phyloP scores from a whole-genome alignment of 1,140 invertebrate genomes.

The Temnothorax nylanderi region DNA sequence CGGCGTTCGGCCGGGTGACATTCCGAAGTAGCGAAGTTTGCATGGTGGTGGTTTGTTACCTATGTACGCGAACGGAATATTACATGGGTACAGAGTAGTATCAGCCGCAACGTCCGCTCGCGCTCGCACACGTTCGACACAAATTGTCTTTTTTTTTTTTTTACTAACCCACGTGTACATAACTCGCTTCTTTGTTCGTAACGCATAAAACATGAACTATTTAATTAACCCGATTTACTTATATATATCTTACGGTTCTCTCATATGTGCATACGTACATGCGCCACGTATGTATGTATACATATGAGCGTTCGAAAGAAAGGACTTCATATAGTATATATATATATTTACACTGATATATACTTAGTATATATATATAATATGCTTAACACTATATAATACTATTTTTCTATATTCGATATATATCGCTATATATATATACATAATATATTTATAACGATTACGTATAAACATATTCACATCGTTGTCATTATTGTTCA shows the following conservation, averaged over 20 bases:
- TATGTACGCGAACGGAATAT: not conserved
- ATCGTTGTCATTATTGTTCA: slow-evolving; percentile 72
- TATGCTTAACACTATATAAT: slow-evolving; percentile 74
- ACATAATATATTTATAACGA: slow-evolving; percentile 64
- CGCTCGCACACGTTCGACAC: slow-evolving; percentile 68
- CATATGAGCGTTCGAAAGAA: slow-evolving; percentile 62
- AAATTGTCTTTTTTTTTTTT: slow-evolving; percentile 78
- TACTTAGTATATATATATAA: slow-evolving; percentile 69
- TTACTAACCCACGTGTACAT: slow-evolving; percentile 86
- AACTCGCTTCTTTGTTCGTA: slow-evolving; percentile 85
- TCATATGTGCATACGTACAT: slow-evolving; percentile 67
- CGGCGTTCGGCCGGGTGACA: slow-evolving; percentile 29
- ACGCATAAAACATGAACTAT: slow-evolving; percentile 84
- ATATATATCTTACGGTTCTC: slow-evolving; percentile 68
- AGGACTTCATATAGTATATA: slow-evolving; percentile 62
- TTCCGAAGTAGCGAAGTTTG: not conserved
- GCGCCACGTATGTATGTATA: slow-evolving; percentile 68
- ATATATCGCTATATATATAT: slow-evolving; percentile 49
- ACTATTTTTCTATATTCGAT: slow-evolving; percentile 73
- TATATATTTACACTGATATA: slow-evolving; percentile 33
- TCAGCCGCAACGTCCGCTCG: slow-evolving; percentile 31
- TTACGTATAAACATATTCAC: slow-evolving; percentile 62
- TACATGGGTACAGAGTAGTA: not conserved
- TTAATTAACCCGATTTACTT: slow-evolving; percentile 80
- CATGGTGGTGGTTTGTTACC: slow-evolving; percentile 63